Evolutionary conservation across 2,797 vertebrate genomes (phyloP), one percentile per base, ranked within the genome.

Genomic region (Furcifer pardalis): DNA sequence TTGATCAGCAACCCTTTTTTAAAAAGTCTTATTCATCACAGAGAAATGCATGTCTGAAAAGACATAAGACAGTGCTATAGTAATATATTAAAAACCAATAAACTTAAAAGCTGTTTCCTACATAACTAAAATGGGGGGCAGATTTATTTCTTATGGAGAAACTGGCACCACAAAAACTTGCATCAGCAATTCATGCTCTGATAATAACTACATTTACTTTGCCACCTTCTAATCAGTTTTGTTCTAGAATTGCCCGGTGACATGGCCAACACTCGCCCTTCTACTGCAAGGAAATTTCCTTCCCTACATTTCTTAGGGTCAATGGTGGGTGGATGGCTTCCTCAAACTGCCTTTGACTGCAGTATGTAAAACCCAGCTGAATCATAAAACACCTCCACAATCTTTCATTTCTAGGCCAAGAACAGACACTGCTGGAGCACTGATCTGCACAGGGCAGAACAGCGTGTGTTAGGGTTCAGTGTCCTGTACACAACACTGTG

Each of bases 321-420:
- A 32, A 99, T 95, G 2, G 98, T 10, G 97, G 96, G 92, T 99
- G 98, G 75, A 99, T 92, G 0, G 97, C 82, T 91, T 99, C 98
- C 84, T 98, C 98, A 25, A 99, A 99, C 85, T 98, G 96, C 88
- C 98, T 96, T 10, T 95, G 93, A 95, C 99, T 97, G 92, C 98
- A 99, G 89, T 99, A 97, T 40, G 98, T 98, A 23, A 98, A 99
- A 6, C 98, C 98, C 1, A n/a, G 98, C 99, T 37, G 98, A 99
- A 79, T 99, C 89, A 9, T 99, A n/a, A 90, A 98, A 98, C 79
- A 99, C 95, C 93, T 99, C 98, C 91, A 99, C 95, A 77, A 97
- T 96, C 93, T 97, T 98, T 96, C 99, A 98, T 77, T 65, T 95
- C 87, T 97, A 97, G 40, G 97, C 98, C 91, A 99, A 93, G 1